Conservation (phyloP, 92 coral and sea anemone species). For the Phymanthus crucifer region DNA sequence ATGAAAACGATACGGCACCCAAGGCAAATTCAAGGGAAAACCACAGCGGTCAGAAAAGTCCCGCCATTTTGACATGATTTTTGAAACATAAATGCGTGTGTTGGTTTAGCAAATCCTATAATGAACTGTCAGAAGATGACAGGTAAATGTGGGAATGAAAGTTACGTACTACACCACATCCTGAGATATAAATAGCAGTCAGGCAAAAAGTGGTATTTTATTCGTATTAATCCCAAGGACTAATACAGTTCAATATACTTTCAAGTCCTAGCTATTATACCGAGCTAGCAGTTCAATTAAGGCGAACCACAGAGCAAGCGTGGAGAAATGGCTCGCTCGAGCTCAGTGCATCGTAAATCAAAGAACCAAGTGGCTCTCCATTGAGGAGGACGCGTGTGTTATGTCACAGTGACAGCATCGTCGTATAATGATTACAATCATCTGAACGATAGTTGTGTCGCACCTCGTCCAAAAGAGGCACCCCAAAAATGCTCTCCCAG, state of each 20-base stretch:
- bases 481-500: slow-evolving; percentile 14
- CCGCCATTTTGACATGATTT: slow-evolving; percentile 12
- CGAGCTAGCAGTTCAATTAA: slow-evolving; percentile 26
- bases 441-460: slow-evolving; percentile 24
- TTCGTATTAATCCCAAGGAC: slow-evolving; percentile 6
- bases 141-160: slow-evolving; percentile 43
- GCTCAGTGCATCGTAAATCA: slow-evolving; percentile 29
- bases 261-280: slow-evolving; percentile 23
- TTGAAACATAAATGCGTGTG: slow-evolving; percentile 31
- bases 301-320: slow-evolving; percentile 30
- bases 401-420: slow-evolving; percentile 9
- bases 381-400: slow-evolving; percentile 16
- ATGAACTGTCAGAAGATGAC: slow-evolving; percentile 45
- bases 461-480: neutral
- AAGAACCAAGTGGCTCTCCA: slow-evolving; percentile 12
- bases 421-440: slow-evolving; percentile 18
- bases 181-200: slow-evolving; percentile 43
- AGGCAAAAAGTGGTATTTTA: slow-evolving; percentile 26
- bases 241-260: slow-evolving; percentile 7
- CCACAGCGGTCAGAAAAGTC: slow-evolving; percentile 23
- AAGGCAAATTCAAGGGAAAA: slow-evolving; percentile 24
- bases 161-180: slow-evolving; percentile 30
- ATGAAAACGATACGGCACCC: slow-evolving; percentile 63
- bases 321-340: slow-evolving; percentile 10
- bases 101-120: slow-evolving; percentile 34